Percentiles rank a stretch among this genome's conserved stretches.
Conservation (phyloP, 2,797 vertebrate genomes). For the Catharus ustulatus region DNA sequence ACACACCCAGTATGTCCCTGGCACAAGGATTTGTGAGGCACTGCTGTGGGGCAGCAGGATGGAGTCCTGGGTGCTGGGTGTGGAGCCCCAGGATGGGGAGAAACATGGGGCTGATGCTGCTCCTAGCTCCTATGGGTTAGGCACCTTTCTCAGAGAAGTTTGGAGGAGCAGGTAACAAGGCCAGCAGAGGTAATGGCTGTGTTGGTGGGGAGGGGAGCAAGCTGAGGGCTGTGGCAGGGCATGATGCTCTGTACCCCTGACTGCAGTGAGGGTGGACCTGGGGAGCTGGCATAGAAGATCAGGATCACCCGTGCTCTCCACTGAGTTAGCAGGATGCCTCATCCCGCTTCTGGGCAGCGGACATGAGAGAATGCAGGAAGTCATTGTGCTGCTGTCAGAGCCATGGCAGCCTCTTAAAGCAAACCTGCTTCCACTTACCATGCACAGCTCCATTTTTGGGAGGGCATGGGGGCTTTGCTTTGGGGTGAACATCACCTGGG, state of each 20-base stretch:
- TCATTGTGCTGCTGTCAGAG: neutral
- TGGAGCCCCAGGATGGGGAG: neutral
- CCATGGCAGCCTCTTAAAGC: neutral
- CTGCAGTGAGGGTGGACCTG: neutral
- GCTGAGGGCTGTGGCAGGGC: neutral
- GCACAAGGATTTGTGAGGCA: neutral
- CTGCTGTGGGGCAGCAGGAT: neutral
- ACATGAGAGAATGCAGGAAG: neutral
- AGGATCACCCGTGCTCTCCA: neutral
- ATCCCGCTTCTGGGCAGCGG: neutral
- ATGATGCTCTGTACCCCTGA: neutral
- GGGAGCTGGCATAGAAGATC: neutral
- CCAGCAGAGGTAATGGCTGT: neutral
- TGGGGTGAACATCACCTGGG: neutral
- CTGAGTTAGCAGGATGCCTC: neutral
- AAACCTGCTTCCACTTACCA: neutral
- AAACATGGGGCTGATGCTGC: neutral
- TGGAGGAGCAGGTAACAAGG: neutral
- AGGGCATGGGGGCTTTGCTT: rapidly evolving
- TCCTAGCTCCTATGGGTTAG: neutral
- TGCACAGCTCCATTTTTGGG: rapidly evolving
- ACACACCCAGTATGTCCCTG: neutral
- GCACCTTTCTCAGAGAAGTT: neutral
- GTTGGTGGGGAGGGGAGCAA: neutral
- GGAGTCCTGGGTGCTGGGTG: neutral